phyloP scores from a whole-genome alignment of 2,113 vertebrate genomes.

The Tamias sibiricus region DNA sequence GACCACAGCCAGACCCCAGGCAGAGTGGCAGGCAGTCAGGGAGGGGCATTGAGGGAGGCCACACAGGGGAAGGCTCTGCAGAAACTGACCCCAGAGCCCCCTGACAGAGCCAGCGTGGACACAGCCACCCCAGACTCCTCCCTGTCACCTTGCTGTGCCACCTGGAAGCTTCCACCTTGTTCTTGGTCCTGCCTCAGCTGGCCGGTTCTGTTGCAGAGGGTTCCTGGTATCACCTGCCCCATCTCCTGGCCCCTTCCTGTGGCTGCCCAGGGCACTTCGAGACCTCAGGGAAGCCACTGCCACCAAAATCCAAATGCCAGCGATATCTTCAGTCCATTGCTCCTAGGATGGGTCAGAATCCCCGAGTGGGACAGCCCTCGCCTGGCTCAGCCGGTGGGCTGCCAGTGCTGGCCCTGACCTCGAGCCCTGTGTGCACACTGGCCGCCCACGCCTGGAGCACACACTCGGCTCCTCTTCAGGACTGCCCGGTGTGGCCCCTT shows the following conservation, averaged over 20 bases:
- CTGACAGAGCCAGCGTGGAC: too few species aligned
- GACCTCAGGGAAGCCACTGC: too few species aligned
- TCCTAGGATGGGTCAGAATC: not conserved
- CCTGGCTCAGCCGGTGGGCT: accelerated
- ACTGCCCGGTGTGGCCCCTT: not conserved
- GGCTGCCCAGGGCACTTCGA: too few species aligned
- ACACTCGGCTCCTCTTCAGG: not conserved
- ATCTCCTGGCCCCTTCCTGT: not conserved
- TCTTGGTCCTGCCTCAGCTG: not conserved
- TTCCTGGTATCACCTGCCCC: not conserved
- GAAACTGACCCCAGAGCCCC: not conserved
- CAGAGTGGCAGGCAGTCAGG: not conserved
- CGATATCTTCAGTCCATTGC: not conserved
- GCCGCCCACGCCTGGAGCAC: not conserved
- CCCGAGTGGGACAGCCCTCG: too few species aligned
- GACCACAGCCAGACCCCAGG: not conserved
- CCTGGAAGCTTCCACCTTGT: not conserved
- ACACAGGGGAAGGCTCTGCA: not conserved
- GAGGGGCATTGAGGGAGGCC: too few species aligned
- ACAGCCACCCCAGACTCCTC: not conserved
- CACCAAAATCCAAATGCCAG: not conserved
- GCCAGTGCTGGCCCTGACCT: accelerated
- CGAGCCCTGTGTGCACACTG: too few species aligned
- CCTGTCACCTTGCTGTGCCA: not conserved
- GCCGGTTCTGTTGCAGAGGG: not conserved